phyloP scores from a whole-genome alignment of 2,888 invertebrate species.

The Taenaris catops region DNA sequence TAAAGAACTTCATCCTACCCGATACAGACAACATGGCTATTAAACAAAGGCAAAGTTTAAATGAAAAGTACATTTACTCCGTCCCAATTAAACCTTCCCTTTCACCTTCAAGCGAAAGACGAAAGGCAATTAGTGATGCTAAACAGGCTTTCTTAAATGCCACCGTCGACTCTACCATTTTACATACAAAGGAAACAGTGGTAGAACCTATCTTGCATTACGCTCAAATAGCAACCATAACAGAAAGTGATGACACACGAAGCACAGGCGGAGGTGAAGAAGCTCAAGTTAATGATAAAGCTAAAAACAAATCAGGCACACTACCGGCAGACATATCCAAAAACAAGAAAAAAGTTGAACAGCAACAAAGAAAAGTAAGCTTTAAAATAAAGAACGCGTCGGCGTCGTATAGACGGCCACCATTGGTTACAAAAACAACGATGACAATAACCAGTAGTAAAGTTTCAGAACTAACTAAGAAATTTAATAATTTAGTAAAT shows the following conservation, averaged over 20 bases:
- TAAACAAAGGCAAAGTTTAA: slow-evolving; percentile 55
- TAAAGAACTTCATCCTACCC: slow-evolving; percentile 62
- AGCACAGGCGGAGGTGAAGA: slow-evolving; percentile 67
- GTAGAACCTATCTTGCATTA: slow-evolving; percentile 52
- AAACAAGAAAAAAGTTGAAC: slow-evolving; percentile 45
- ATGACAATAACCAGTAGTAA: slow-evolving; percentile 75
- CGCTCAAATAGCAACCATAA: slow-evolving; percentile 63
- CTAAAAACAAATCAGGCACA: slow-evolving; percentile 34
- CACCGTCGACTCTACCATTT: slow-evolving; percentile 37
- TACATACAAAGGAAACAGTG: slow-evolving; percentile 26
- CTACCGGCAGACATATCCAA: slow-evolving; percentile 34
- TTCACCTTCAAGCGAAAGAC: slow-evolving; percentile 43
- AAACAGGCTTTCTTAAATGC: slow-evolving; percentile 63
- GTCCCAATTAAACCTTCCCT: slow-evolving; percentile 51
- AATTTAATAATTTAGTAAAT: slow-evolving; percentile 83
- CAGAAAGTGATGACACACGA: slow-evolving; percentile 62
- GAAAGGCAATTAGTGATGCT: slow-evolving; percentile 56
- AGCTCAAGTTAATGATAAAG: slow-evolving; percentile 26
- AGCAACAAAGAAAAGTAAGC: slow-evolving; percentile 77
- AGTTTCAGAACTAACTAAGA: slow-evolving; percentile 84
- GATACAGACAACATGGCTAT: slow-evolving; percentile 63
- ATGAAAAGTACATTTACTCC: slow-evolving; percentile 55
- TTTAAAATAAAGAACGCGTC: slow-evolving; percentile 80
- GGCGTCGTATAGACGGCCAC: slow-evolving; percentile 60
- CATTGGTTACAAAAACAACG: slow-evolving; percentile 60